Percentiles rank a stretch among this genome's conserved stretches.
Evolutionary conservation across 2,888 invertebrate genomes (phyloP).

Genomic region (Cheilosia vulpina): DNA sequence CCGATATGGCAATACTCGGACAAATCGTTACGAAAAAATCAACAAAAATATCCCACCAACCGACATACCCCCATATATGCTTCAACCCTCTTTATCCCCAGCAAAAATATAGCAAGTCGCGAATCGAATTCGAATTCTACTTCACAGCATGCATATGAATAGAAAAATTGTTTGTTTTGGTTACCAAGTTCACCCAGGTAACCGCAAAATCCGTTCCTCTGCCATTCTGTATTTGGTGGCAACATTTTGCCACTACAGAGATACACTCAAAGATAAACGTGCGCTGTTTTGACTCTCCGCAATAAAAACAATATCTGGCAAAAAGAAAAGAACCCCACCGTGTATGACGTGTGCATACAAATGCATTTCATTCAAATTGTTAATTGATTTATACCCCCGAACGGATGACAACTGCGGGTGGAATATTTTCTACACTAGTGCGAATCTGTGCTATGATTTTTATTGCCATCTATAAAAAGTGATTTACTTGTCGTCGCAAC

Average conservation of each 20-base stretch:
- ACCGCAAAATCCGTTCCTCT: slow-evolving; percentile 74
- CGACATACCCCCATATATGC: not conserved
- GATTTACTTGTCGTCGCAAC: slow-evolving; percentile 27
- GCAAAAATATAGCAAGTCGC: not conserved
- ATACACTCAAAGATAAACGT: slow-evolving; percentile 43
- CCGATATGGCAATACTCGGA: not conserved
- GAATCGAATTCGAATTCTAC: slow-evolving; percentile 42
- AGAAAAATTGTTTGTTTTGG: slow-evolving; percentile 73
- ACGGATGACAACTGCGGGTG: slow-evolving; percentile 26
- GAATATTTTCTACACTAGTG: slow-evolving; percentile 9
- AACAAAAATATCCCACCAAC: slow-evolving; percentile 27
- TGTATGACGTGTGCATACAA: slow-evolving; percentile 17
- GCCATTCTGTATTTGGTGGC: slow-evolving; percentile 52
- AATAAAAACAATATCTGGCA: slow-evolving; percentile 12
- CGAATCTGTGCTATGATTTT: slow-evolving; percentile 31
- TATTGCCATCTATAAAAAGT: slow-evolving; percentile 36
- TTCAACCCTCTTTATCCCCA: slow-evolving; percentile 2
- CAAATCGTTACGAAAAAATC: not conserved
- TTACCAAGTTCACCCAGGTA: slow-evolving; percentile 76
- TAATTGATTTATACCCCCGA: slow-evolving; percentile 52
- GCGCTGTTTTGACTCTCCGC: slow-evolving; percentile 26
- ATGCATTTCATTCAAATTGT: slow-evolving; percentile 46
- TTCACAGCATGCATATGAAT: slow-evolving; percentile 13
- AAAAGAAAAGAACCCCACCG: slow-evolving; percentile 20
- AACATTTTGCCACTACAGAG: slow-evolving; percentile 49